Base-by-base conservation (phyloP, 2,113 vertebrate species). In the Corythornis vintsioides region DNA sequence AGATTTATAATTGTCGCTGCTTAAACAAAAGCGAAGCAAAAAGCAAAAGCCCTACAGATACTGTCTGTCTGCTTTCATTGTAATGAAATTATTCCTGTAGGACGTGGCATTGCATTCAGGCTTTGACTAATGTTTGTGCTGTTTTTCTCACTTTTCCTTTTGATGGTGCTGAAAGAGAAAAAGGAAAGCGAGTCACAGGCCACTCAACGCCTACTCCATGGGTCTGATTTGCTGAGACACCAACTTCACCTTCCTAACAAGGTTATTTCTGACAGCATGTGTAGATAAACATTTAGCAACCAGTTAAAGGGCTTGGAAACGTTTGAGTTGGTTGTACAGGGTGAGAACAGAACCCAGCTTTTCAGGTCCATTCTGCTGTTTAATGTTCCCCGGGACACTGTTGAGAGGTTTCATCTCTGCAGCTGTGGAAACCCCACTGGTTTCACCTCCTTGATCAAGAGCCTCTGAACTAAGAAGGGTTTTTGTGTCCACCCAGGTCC, bases 251-350 rank as follows among this genome's bases (percentile, higher is more conserved):
- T 98, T 98, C 98, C 96, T 98, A 97, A 98, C 98, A 98, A 98
- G 98, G 98, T 98, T 98, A 98, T 98, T 98, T 98, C 97, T 98
- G 98, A 98, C 98, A 98, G 98, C 98, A 99, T 98, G 98, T 98
- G 98, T 98, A 98, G 98, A 98, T 99, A 98, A 98, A 98, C 97
- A 95, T 98, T 96, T 98, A 98, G 98, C 97, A 96, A 96, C 96
- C 38, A 94, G 95, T 97, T 97, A 96, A 97, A 91, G 95, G 85
- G 85, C 92, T 96, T 94, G 94, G 96, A 90, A 91, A 93, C 96
- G 71, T 94, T 95, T 97, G 92, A 97, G 86, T 96, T 92, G 92
- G 86, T 94, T 96, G n/a, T 95, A 40, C 92, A 94, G 95, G 92
- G 64, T 50, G 87, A 89, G 94, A 89, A 92, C 75, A 86, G 75